phyloP scores from a whole-genome alignment of 2,113 vertebrate genomes.

The Oncorhynchus tshawytscha region DNA sequence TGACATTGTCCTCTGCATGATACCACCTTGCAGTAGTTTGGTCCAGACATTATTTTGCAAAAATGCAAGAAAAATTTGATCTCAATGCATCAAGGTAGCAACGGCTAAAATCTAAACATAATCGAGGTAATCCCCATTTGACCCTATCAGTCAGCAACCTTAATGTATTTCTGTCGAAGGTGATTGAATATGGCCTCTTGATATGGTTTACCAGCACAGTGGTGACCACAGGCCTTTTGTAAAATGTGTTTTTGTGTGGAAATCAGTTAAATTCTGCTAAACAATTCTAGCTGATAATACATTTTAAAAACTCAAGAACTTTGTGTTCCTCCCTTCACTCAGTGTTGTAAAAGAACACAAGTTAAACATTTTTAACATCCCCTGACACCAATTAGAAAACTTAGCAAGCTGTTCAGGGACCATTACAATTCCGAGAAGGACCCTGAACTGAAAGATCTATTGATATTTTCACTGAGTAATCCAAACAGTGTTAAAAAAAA shows the following conservation, averaged over 20 bases:
- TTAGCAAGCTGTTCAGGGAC: too few species aligned
- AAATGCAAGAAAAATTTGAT: background rate
- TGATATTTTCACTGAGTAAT: too few species aligned
- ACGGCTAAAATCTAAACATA: background rate
- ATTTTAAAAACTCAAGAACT: too few species aligned
- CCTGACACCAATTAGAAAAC: too few species aligned
- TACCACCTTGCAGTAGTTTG: background rate
- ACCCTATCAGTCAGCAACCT: conserved; percentile 39
- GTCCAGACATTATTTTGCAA: background rate
- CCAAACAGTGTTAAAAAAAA: too few species aligned
- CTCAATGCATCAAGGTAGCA: background rate
- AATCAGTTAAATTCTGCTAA: background rate
- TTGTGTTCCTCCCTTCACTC: too few species aligned
- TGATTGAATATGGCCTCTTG: conserved; percentile 38
- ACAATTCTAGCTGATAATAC: too few species aligned
- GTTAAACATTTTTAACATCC: too few species aligned
- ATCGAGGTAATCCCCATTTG: conserved; percentile 51
- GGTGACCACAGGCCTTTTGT: background rate
- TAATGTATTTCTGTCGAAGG: conserved; percentile 62
- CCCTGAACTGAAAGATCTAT: too few species aligned
- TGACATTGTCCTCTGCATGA: background rate
- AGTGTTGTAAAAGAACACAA: too few species aligned
- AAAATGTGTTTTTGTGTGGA: background rate
- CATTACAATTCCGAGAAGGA: too few species aligned
- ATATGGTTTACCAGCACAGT: conserved; percentile 9